Evolutionary conservation across 2,797 vertebrate genomes (phyloP).

Genomic region (Arremon aurantiirostris): DNA sequence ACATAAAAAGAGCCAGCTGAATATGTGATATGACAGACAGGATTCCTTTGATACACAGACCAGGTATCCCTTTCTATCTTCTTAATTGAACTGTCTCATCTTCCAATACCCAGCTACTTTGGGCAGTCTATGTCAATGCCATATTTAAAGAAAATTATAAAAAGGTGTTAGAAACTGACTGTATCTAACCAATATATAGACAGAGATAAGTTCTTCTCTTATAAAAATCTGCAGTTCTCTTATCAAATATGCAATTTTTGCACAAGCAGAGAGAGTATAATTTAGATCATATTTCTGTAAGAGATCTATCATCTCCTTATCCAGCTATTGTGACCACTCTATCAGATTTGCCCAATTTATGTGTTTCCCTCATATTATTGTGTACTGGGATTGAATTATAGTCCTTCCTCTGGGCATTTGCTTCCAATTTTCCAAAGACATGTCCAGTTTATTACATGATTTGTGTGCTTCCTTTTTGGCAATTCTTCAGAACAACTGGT

Average conservation of each 20-base stretch:
- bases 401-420: neutral
- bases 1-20: neutral
- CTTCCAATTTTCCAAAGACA: neutral
- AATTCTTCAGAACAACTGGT: neutral
- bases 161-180: neutral
- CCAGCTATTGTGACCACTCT: neutral
- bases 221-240: neutral
- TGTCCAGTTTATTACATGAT: neutral
- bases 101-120: neutral
- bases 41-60: neutral
- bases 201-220: neutral
- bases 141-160: neutral
- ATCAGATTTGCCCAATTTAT: neutral
- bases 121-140: neutral
- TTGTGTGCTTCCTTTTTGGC: neutral
- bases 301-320: neutral
- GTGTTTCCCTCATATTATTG: neutral
- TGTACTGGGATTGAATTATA: neutral
- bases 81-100: neutral
- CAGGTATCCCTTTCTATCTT: neutral
- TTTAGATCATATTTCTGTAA: neutral
- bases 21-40: neutral
- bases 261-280: neutral
- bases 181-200: neutral
- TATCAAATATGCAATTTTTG: neutral